Evolutionary conservation across 2,888 invertebrate genomes (phyloP).

Genomic region (Lingula anatina): DNA sequence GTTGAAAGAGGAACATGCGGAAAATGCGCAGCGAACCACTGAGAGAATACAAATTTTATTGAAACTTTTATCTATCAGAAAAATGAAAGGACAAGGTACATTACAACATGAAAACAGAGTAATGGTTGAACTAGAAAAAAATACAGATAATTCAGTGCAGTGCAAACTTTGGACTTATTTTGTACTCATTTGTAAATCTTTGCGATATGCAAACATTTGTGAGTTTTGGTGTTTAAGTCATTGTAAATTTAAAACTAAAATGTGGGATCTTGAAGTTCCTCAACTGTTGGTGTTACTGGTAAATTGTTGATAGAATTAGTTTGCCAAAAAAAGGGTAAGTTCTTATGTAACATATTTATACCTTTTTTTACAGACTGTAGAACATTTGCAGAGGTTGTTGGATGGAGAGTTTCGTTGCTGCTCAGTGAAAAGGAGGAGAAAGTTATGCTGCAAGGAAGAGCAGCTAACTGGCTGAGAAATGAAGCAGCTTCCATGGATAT

Average conservation of each 20-base stretch:
- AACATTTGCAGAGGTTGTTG: constrained; percentile 17
- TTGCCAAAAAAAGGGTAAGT: no score
- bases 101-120: no score
- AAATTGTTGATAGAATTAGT: no score
- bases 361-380: no score
- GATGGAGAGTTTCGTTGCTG: constrained; percentile 18
- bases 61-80: no score
- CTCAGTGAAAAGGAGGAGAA: constrained; percentile 26
- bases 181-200: no score
- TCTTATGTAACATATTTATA: no score
- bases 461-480: constrained; percentile 26
- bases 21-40: constrained; percentile 20
- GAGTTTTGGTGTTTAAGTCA: neutral
- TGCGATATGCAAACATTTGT: neutral
- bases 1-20: constrained; percentile 23
- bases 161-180: no score
- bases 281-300: no score
- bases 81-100: no score
- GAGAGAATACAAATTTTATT: constrained; percentile 24
- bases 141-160: no score
- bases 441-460: constrained; percentile 2
- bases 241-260: neutral
- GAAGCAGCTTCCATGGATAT: constrained; percentile 29
- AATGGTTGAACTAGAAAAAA: no score
- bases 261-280: neutral